Conservation (phyloP, 2,888 invertebrate species). For the Andricus curvator region DNA sequence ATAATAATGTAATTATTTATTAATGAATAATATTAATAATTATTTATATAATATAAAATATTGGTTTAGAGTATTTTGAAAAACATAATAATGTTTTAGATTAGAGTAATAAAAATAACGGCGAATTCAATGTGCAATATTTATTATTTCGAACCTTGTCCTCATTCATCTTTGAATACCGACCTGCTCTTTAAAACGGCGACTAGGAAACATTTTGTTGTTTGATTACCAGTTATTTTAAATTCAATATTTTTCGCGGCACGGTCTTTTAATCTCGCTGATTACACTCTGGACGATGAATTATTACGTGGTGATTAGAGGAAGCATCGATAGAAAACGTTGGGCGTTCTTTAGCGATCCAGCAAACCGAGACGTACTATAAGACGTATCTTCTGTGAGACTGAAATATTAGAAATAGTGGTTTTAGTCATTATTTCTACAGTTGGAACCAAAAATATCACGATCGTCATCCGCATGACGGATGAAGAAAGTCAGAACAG, state of each 20-base stretch:
- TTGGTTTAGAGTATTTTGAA: neutral
- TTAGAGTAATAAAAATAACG: neutral
- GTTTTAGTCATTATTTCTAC: slow-evolving; percentile 57
- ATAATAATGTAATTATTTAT: no score
- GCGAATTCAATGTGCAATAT: neutral
- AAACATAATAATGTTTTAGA: neutral
- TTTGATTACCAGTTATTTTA: slow-evolving; percentile 48
- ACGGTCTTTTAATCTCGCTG: slow-evolving; percentile 50
- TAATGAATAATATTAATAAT: no score
- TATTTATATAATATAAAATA: no score
- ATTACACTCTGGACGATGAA: slow-evolving; percentile 23
- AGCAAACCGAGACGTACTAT: slow-evolving; percentile 61
- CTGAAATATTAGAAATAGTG: slow-evolving; percentile 54
- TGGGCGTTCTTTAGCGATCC: slow-evolving; percentile 55
- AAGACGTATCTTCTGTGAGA: slow-evolving; percentile 62
- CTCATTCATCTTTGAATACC: neutral
- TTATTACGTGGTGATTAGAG: slow-evolving; percentile 50
- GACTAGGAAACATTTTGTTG: slow-evolving; percentile 28
- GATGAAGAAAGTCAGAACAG: slow-evolving; percentile 2
- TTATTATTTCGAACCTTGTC: neutral
- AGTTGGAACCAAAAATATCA: slow-evolving; percentile 55
- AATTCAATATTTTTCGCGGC: slow-evolving; percentile 49
- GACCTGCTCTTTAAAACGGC: neutral
- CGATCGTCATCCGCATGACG: slow-evolving; percentile 33
- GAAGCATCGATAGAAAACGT: slow-evolving; percentile 51